Percentiles rank a stretch among this genome's conserved stretches.
Conservation (phyloP, 1,140 invertebrate species). For the Aphelinus atriplicis region DNA sequence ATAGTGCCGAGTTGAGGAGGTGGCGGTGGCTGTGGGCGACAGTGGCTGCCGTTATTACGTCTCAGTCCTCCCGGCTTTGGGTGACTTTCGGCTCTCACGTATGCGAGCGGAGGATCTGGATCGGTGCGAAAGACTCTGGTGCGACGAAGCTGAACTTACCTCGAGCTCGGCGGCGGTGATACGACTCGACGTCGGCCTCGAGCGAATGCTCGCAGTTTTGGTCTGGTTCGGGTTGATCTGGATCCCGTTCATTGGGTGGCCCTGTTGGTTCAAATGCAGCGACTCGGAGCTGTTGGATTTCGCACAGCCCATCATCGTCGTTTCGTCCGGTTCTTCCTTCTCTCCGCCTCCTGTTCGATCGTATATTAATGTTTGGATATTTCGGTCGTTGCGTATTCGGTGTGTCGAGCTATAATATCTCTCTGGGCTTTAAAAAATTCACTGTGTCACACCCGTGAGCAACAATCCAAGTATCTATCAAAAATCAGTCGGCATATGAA, state of each 20-base stretch:
- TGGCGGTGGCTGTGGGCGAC: too few species aligned
- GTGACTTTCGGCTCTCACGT: background rate
- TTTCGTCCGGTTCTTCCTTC: conserved; percentile 75
- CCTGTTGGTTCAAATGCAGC: conserved; percentile 71
- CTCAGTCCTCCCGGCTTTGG: background rate
- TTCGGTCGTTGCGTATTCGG: too few species aligned
- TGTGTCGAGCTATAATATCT: too few species aligned
- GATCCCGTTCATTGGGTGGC: conserved; percentile 59
- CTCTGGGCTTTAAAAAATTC: too few species aligned
- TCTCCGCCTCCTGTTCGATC: conserved; percentile 57
- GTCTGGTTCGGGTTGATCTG: conserved; percentile 72
- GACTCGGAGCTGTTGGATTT: conserved; percentile 85
- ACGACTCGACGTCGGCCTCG: conserved; percentile 83
- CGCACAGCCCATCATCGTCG: conserved; percentile 70
- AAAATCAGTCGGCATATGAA: too few species aligned
- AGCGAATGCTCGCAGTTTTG: conserved; percentile 87
- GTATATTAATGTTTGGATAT: too few species aligned
- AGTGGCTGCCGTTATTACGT: too few species aligned
- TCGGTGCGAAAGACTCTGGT: too few species aligned
- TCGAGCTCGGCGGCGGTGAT: conserved; percentile 90
- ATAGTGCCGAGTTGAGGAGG: too few species aligned
- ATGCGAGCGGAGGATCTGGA: too few species aligned
- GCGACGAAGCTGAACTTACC: conserved; percentile 46
- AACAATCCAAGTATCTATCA: too few species aligned
- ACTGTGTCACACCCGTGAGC: too few species aligned